These are phyloP conservation scores for Melitaea athalia DNA, from an alignment of 2,888 invertebrate species.

Conservation along the genomic window DNA sequence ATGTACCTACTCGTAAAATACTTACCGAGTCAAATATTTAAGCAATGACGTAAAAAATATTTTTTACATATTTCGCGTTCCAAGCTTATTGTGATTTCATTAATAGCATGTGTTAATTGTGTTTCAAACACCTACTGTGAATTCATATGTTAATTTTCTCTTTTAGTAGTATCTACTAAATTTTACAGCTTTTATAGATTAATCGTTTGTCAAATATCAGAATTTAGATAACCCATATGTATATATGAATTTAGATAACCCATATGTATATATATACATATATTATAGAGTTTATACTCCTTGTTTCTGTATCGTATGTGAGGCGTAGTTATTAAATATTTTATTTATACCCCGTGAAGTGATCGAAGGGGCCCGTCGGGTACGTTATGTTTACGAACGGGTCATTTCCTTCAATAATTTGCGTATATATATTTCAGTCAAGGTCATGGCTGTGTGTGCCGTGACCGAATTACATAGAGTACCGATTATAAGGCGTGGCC, in stretches of 20 bases:
- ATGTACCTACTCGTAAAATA: too few species aligned
- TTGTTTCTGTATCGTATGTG: not conserved
- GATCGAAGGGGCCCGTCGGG: conserved; percentile 20
- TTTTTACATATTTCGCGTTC: too few species aligned
- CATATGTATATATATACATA: not conserved
- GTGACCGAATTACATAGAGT: conserved; percentile 32
- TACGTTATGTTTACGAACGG: conserved; percentile 26
- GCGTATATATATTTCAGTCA: conserved; percentile 23
- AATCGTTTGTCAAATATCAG: not conserved
- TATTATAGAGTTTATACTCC: not conserved
- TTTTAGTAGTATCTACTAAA: too few species aligned
- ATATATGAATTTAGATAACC: too few species aligned
- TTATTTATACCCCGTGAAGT: conserved; percentile 21
- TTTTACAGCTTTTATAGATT: too few species aligned
- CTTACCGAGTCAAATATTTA: too few species aligned
- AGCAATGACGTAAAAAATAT: too few species aligned
- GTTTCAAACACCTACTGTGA: too few species aligned
- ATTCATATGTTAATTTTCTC: too few species aligned
- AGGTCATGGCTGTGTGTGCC: conserved; percentile 38
- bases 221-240: not conserved
- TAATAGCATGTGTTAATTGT: too few species aligned
- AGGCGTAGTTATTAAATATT: conserved; percentile 16
- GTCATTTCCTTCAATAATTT: conserved; percentile 28
- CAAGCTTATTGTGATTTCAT: too few species aligned
- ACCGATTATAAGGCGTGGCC: conserved; percentile 34